Evolutionary conservation across 2,888 invertebrate genomes (phyloP).

Genomic region (Calliphora vomitoria): DNA sequence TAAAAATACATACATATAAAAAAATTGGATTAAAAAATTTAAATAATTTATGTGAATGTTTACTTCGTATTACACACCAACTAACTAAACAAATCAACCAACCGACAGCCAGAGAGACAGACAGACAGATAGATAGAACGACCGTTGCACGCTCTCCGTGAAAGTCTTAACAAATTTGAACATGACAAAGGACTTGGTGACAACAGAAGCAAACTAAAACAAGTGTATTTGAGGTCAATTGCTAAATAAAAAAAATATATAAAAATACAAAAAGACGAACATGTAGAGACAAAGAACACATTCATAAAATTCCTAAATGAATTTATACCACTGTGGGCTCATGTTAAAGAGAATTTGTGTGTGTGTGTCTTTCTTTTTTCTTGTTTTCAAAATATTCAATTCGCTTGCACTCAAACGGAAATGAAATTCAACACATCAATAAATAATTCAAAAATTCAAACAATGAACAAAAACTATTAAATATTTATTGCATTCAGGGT

Average conservation of each 20-base stretch:
- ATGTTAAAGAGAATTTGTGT: background rate
- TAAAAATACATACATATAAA: background rate
- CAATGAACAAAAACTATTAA: slow-evolving; percentile 41
- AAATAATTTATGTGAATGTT: slow-evolving; percentile 10
- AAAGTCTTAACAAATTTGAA: slow-evolving; percentile 24
- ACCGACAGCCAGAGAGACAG: background rate
- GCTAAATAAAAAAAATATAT: slow-evolving; percentile 1
- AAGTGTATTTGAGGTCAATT: slow-evolving; percentile 41
- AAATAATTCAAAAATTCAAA: slow-evolving; percentile 53
- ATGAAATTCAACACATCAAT: slow-evolving; percentile 55
- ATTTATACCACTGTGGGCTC: slow-evolving; percentile 22
- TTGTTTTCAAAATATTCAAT: slow-evolving; percentile 34
- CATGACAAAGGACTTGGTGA: slow-evolving; percentile 36
- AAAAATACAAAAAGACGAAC: background rate
- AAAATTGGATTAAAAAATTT: slow-evolving; percentile 1
- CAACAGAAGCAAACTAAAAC: background rate
- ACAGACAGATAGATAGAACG: no score
- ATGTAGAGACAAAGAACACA: slow-evolving; percentile 10
- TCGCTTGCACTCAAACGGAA: slow-evolving; percentile 48
- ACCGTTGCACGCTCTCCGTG: background rate
- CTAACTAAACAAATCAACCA: background rate
- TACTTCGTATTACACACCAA: background rate
- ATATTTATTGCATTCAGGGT: slow-evolving; percentile 47
- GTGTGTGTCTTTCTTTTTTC: background rate
- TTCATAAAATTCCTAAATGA: slow-evolving; percentile 34